Evolutionary conservation across 2,797 vertebrate species (phyloP).

Genomic region (Peromyscus attwateri): DNA sequence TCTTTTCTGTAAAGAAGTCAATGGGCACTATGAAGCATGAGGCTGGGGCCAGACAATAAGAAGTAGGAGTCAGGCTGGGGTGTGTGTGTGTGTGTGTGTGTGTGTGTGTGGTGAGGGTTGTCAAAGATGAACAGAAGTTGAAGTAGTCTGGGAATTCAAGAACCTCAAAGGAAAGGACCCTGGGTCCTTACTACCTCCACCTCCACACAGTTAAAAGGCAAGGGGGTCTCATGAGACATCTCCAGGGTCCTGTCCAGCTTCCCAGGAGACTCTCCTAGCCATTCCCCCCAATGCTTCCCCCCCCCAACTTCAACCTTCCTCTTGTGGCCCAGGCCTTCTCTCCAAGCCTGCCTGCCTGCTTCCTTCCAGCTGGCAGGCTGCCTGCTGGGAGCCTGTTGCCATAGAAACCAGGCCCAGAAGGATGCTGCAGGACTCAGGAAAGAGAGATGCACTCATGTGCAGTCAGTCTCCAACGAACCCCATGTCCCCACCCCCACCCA

Average conservation of each 20-base stretch:
- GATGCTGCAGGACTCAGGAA: conserved; percentile 85
- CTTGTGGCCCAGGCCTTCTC: conserved; percentile 74
- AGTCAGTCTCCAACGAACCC: conserved; percentile 77
- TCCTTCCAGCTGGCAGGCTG: conserved; percentile 82
- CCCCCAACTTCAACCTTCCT: conserved; percentile 52
- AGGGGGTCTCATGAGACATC: background rate
- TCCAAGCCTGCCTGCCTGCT: conserved; percentile 76
- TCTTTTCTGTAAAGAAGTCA: conserved; percentile 55
- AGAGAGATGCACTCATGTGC: conserved; percentile 77
- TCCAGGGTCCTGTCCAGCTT: conserved; percentile 23
- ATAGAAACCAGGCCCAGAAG: conserved; percentile 87
- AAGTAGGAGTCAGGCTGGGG: conserved; percentile 8
- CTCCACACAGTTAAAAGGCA: background rate
- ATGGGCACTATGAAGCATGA: background rate
- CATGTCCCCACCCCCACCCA: conserved; percentile 76
- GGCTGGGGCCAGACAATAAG: conserved; percentile 9
- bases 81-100: no score
- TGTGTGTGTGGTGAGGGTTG: background rate
- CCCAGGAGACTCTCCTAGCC: conserved; percentile 33
- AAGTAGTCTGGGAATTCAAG: conserved; percentile 58
- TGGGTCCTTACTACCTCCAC: background rate
- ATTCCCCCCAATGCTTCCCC: background rate
- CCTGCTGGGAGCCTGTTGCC: conserved; percentile 87
- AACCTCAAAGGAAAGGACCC: conserved; percentile 33
- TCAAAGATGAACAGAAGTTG: conserved; percentile 14